Conservation (phyloP, 2,797 vertebrate genomes). For the Chelmon rostratus region DNA sequence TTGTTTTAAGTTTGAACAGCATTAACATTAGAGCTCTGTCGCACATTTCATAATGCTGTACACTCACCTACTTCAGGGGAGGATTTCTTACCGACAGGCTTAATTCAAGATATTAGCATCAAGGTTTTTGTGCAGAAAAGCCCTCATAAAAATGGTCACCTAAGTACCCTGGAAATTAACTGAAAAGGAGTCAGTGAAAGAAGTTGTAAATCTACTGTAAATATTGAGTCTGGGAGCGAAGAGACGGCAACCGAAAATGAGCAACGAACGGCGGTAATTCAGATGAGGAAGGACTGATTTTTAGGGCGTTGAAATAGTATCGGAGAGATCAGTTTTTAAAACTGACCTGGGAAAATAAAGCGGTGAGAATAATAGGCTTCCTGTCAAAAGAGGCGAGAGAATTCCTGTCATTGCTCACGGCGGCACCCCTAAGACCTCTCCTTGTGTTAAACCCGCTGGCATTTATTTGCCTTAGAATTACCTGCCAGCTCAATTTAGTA, state of each 20-base stretch:
- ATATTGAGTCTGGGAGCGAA: slow-evolving; percentile 67
- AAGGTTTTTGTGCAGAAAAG: slow-evolving; percentile 56
- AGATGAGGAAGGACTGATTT: slow-evolving; percentile 45
- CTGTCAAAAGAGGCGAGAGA: slow-evolving; percentile 82
- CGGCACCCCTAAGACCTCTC: slow-evolving; percentile 79
- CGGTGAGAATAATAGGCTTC: slow-evolving; percentile 84
- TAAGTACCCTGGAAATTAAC: slow-evolving; percentile 55
- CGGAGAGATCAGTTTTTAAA: slow-evolving; percentile 61
- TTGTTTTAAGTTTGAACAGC: slow-evolving; percentile 39
- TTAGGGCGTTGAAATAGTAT: slow-evolving; percentile 61
- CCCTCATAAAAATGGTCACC: slow-evolving; percentile 52
- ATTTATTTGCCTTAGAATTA: slow-evolving; percentile 95
- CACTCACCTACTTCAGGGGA: slow-evolving; percentile 43
- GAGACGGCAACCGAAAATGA: slow-evolving; percentile 40
- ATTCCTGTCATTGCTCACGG: slow-evolving; percentile 78
- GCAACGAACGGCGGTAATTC: slow-evolving; percentile 32
- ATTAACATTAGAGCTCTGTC: slow-evolving; percentile 36
- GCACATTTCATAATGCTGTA: slow-evolving; percentile 31
- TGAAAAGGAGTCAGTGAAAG: slow-evolving; percentile 47
- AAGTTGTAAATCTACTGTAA: slow-evolving; percentile 40
- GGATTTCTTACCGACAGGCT: slow-evolving; percentile 44
- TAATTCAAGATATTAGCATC: slow-evolving; percentile 55
- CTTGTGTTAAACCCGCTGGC: slow-evolving; percentile 82
- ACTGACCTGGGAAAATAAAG: slow-evolving; percentile 82
- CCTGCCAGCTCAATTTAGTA: slow-evolving; percentile 88